Evolutionary conservation across 2,113 vertebrate species (phyloP).

Genomic region (Cathartes aura): DNA sequence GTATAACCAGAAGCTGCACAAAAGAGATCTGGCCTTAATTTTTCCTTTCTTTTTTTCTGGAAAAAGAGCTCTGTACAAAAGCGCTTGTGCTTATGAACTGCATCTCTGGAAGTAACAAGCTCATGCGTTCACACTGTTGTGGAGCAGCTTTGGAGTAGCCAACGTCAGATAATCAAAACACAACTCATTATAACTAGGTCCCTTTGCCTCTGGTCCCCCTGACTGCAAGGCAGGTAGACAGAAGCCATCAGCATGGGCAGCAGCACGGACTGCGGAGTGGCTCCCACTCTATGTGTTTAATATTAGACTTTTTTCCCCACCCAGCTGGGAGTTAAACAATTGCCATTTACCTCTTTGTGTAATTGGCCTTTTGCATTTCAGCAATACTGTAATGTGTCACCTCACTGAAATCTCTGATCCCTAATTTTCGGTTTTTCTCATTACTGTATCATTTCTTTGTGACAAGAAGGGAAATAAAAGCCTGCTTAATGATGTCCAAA

Average conservation of each 20-base stretch:
- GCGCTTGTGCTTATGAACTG: neutral
- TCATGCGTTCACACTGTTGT: neutral
- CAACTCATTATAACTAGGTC: neutral
- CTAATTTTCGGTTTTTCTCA: neutral
- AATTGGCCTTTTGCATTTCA: neutral
- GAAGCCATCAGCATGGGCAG: neutral
- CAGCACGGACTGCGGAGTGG: neutral
- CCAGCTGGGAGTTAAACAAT: neutral
- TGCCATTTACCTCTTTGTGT: neutral
- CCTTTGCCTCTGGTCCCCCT: neutral
- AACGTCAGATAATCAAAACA: neutral
- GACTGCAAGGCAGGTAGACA: neutral
- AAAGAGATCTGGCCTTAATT: neutral
- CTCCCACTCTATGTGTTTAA: neutral
- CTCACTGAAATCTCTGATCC: neutral
- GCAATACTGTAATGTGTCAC: neutral
- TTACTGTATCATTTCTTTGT: neutral
- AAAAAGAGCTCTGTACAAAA: neutral
- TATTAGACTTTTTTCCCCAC: neutral
- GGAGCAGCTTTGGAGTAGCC: neutral
- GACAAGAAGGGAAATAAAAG: neutral
- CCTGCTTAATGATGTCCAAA: neutral
- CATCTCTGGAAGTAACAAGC: neutral
- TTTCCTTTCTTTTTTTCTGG: neutral
- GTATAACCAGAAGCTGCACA: neutral